Conservation (phyloP, 2,113 vertebrate genomes). For the Mugil cephalus region DNA sequence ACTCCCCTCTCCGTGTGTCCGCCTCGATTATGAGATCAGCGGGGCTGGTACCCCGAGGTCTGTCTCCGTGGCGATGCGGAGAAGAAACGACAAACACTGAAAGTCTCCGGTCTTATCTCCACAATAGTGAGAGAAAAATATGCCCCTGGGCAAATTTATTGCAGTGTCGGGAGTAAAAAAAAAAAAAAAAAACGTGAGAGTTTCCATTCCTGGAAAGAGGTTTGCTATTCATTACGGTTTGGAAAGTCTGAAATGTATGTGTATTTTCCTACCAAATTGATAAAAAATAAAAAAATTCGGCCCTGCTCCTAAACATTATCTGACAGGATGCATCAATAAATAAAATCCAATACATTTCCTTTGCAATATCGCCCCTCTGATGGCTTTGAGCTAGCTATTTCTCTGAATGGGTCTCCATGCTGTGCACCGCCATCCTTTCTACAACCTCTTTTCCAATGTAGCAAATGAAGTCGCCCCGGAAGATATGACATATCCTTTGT, state of each 20-base stretch:
- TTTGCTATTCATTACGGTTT: not conserved
- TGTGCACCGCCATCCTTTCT: too few species aligned
- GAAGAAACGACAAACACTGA: conserved; percentile 51
- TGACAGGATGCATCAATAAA: too few species aligned
- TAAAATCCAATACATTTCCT: too few species aligned
- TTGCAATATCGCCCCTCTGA: too few species aligned
- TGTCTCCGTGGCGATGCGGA: conserved; percentile 36
- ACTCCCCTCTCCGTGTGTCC: conserved; percentile 51
- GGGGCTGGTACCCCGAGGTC: conserved; percentile 29
- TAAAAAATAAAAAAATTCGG: too few species aligned
- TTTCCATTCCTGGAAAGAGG: not conserved
- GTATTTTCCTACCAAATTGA: not conserved
- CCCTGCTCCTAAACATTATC: too few species aligned
- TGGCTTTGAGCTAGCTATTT: too few species aligned
- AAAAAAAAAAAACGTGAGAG: not conserved
- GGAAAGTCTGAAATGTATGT: not conserved
- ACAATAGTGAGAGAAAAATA: conserved; percentile 14
- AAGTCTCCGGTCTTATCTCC: conserved; percentile 43
- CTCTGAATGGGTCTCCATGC: too few species aligned
- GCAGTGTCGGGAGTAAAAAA: not conserved
- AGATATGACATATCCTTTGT: not conserved
- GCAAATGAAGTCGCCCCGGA: too few species aligned
- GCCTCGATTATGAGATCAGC: conserved; percentile 61
- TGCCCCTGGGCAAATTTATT: conserved; percentile 7
- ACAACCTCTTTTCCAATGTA: too few species aligned